Evolutionary conservation across 2,113 vertebrate species (phyloP).

Genomic region (Amphiprion percula): DNA sequence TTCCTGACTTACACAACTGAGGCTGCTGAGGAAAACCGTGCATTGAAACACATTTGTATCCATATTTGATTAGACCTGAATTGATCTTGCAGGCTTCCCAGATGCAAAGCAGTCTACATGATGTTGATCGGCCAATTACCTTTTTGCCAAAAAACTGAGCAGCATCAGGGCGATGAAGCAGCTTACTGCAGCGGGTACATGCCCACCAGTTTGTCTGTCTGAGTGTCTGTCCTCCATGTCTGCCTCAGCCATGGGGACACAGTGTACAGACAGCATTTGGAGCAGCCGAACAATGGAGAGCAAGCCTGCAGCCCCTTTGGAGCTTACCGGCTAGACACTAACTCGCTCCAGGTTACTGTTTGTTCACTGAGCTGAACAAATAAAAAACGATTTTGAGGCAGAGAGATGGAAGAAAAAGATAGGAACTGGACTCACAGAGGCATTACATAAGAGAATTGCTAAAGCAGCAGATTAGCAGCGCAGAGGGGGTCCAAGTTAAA

Average conservation of each 20-base stretch:
- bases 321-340: conserved; percentile 44
- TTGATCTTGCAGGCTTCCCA: background rate
- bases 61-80: background rate
- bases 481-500: conserved; percentile 40
- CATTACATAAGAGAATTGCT: conserved; percentile 45
- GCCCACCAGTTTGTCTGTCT: conserved; percentile 33
- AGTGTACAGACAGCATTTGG: conserved; percentile 67
- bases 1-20: background rate
- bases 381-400: conserved; percentile 35
- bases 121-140: background rate
- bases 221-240: conserved; percentile 37
- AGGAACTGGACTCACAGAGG: background rate
- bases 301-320: conserved; percentile 42
- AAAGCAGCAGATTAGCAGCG: conserved; percentile 44
- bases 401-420: conserved; percentile 37
- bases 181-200: conserved; percentile 23
- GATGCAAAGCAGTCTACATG: background rate
- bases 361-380: conserved; percentile 42
- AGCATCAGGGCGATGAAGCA: conserved; percentile 24
- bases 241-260: conserved; percentile 69
- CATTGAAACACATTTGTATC: background rate
- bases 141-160: conserved; percentile 12
- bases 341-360: conserved; percentile 59
- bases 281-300: conserved; percentile 70
- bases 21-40: background rate